These are phyloP conservation scores for Agrotis segetum DNA, from an alignment of 2,888 invertebrate species.

Conservation along the genomic window DNA sequence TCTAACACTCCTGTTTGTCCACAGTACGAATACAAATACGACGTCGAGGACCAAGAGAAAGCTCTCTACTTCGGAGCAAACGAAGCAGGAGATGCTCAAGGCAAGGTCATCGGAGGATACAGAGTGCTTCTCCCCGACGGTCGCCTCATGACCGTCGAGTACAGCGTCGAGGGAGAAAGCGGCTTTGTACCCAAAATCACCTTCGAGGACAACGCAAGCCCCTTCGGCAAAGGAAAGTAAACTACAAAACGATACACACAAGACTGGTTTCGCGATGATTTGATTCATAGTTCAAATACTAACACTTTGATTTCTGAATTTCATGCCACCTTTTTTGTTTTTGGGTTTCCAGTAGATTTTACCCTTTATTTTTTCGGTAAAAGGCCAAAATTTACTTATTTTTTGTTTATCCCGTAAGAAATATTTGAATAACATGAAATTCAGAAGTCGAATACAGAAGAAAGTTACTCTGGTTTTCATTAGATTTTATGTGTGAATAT, in stretches of 20 bases:
- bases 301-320: conserved; percentile 56
- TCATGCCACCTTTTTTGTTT: conserved; percentile 26
- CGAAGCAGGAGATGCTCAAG: conserved; percentile 92
- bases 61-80: conserved; percentile 93
- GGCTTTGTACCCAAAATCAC: conserved; percentile 94
- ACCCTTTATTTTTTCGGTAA: conserved; percentile 42
- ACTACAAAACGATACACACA: conserved; percentile 54
- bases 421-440: conserved; percentile 40
- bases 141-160: conserved; percentile 93
- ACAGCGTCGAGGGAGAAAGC: conserved; percentile 93
- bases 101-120: conserved; percentile 93
- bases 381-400: conserved; percentile 43
- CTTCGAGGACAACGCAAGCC: conserved; percentile 92
- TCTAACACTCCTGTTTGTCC: conserved; percentile 57
- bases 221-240: conserved; percentile 87
- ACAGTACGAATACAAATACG: conserved; percentile 94
- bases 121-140: conserved; percentile 93
- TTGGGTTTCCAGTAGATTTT: conserved; percentile 29
- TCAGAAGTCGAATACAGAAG: conserved; percentile 48
- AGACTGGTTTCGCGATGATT: conserved; percentile 60
- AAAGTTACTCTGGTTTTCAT: conserved; percentile 55
- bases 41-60: conserved; percentile 93
- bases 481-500: conserved; percentile 39
- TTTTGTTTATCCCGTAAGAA: not conserved
- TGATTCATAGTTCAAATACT: conserved; percentile 59